Conservation (phyloP, 2,888 invertebrate genomes). For the Synergus umbraculus region DNA sequence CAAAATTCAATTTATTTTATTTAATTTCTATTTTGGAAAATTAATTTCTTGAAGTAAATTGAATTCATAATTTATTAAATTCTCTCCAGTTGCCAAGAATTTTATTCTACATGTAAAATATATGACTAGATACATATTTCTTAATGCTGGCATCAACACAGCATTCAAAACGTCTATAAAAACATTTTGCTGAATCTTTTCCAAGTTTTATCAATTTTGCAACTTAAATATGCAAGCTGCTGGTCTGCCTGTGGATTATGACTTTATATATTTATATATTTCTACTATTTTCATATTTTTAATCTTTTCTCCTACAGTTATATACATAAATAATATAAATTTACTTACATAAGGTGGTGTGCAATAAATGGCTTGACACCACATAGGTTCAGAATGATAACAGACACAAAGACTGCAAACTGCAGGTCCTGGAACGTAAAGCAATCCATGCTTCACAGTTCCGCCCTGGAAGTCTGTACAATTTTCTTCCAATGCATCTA, state of each 20-base stretch:
- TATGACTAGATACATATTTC: too few relatives aligned
- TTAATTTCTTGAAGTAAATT: too few relatives aligned
- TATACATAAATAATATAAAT: not conserved
- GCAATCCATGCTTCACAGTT: conserved; percentile 86
- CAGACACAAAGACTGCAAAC: conserved; percentile 92
- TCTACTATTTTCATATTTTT: too few relatives aligned
- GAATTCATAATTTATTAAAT: too few relatives aligned
- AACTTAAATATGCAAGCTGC: not conserved
- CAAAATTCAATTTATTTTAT: too few relatives aligned
- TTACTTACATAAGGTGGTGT: conserved; percentile 90
- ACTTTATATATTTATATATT: too few relatives aligned
- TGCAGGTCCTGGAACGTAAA: conserved; percentile 91
- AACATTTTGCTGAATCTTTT: not conserved
- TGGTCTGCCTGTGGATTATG: not conserved
- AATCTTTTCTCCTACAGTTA: too few relatives aligned
- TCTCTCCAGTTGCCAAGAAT: too few relatives aligned
- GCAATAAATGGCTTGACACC: conserved; percentile 93
- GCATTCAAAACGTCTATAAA: not conserved
- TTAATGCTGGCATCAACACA: not conserved
- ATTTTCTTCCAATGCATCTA: conserved; percentile 86
- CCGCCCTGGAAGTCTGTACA: conserved; percentile 91
- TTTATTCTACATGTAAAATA: too few relatives aligned
- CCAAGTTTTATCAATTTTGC: not conserved
- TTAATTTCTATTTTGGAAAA: too few relatives aligned
- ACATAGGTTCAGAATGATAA: conserved; percentile 91